Evolutionary conservation across 2,888 invertebrate species (phyloP), one percentile per base, ranked within the genome.

Genomic region (Rhodophaea formosa): DNA sequence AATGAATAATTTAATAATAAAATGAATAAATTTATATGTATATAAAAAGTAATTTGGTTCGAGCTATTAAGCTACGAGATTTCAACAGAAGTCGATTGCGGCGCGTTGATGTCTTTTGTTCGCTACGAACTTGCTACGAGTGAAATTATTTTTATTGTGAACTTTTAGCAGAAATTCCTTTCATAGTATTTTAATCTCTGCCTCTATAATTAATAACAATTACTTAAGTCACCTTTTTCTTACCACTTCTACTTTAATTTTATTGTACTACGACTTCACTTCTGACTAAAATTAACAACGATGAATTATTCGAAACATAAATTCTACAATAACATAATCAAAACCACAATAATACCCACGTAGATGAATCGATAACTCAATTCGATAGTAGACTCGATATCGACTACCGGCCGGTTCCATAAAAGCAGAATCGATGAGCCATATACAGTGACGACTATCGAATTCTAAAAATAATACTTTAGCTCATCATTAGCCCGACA

Each of bases 381-480:
- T 35, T 44, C 51, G 49, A 59, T 35, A 51, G 35, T 60, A 43
- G 46, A 46, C 29, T 57, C 46, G 44, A 29, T 46, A 57, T 14
- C 43, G 17, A 56, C 61, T 61, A 59, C 61, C 54, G 61, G 57
- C 61, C 61, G 59, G 59, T 46, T 42, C 61, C 59, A 59, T 59
- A 57, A 58, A 58, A 56, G 44, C 44, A 49, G 32, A 82, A 66
- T 69, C 71, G 72, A 71, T 72, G 63, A 65, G 57, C 83, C 84
- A 74, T 86, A 85, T 82, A 84, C 79, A 84, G 82, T 70, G 67
- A 70, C 65, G 66, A 62, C 71, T 68, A 73, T 69, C 62, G 62
- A 65, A 61, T 69, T 87, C 86, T 84, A 88, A 88, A 89, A 87
- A 89, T 88, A 87, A 83, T 87, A 80, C 86, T 88, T 89, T 84